Evolutionary conservation across 2,113 vertebrate species (phyloP), one percentile per base, ranked within the genome.

Genomic region (Ia io): DNA sequence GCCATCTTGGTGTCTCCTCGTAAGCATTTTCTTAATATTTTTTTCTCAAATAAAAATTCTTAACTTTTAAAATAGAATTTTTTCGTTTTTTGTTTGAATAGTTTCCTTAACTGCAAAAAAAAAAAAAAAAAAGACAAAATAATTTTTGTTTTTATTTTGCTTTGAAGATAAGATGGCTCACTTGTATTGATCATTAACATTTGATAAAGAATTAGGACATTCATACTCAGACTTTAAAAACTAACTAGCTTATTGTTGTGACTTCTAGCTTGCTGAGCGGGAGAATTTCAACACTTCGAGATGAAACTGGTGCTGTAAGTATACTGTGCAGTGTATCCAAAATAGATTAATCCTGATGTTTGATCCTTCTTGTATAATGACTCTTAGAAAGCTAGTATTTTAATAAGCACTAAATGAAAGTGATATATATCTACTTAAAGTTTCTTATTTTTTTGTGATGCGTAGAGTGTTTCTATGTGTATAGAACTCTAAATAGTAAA

Each of bases 281-380:
- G 97, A 99, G 99, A 98, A 99, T 99, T 98, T 99, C 99, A 95
- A 99, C 99, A 49, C 99, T 99, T 95, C 99, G 99, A 96, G 99
- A 99, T 98, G 99, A 99, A 99, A 99, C 99, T 98, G 99, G 99
- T 99, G 99, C 99, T 97, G 99, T 99, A 97, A 99, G 99, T 99
- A 98, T 70, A 93, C 65, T 80, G 94, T 22, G 30, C 32, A 67
- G 28, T 12, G 1, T 25, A 5, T 92, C 78, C 40, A 25, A 70
- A 78, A 96, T 76, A 32, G 10, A 32, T 63, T 18, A 69, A 37
- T 74, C 22, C 11, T 51, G 53, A 35, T 84, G 2, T 6, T n/a
- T 63, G 10, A 61, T 32, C 25, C 4, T 78, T 79, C 49, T 69
- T 80, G 4, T 63, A 2, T 25, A 2, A 35, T 88, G 76, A 56